phyloP scores from a whole-genome alignment of 2,797 vertebrate genomes.

The Cossypha dichroa region DNA sequence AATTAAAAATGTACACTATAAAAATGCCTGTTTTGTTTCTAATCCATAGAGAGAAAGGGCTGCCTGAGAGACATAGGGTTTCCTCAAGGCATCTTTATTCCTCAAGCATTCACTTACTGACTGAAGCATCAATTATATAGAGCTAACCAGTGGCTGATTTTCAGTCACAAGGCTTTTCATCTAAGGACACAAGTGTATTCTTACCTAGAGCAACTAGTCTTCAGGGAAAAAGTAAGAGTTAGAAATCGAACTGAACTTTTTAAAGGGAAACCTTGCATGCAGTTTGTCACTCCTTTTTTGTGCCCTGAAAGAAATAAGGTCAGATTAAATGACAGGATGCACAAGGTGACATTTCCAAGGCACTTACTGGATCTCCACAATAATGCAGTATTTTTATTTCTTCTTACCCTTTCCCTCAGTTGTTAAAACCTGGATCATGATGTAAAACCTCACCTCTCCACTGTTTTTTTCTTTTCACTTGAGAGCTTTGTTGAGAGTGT shows the following conservation, averaged over 20 bases:
- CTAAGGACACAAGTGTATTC: neutral
- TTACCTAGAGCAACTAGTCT: conserved; percentile 21
- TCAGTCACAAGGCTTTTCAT: conserved; percentile 18
- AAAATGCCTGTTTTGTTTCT: neutral
- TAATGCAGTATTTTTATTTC: neutral
- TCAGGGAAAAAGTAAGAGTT: neutral
- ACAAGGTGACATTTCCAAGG: neutral
- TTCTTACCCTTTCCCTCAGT: neutral
- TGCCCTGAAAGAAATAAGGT: neutral
- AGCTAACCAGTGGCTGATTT: conserved; percentile 28
- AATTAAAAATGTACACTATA: conserved; percentile 38
- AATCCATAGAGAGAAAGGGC: neutral
- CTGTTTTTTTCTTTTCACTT: neutral
- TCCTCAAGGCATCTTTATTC: conserved; percentile 1
- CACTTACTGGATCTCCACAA: neutral
- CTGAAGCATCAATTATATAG: conserved; percentile 29
- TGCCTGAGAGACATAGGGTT: neutral
- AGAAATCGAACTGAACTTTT: neutral
- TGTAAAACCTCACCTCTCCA: neutral
- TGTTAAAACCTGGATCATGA: neutral
- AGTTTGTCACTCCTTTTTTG: neutral
- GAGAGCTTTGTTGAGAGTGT: neutral
- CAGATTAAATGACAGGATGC: neutral
- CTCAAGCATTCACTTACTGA: conserved; percentile 21
- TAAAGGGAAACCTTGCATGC: neutral